Percentiles rank a stretch among this genome's conserved stretches.
These are phyloP conservation scores for Myopa tessellatipennis DNA, from an alignment of 2,888 invertebrate species.

Conservation along the genomic window DNA sequence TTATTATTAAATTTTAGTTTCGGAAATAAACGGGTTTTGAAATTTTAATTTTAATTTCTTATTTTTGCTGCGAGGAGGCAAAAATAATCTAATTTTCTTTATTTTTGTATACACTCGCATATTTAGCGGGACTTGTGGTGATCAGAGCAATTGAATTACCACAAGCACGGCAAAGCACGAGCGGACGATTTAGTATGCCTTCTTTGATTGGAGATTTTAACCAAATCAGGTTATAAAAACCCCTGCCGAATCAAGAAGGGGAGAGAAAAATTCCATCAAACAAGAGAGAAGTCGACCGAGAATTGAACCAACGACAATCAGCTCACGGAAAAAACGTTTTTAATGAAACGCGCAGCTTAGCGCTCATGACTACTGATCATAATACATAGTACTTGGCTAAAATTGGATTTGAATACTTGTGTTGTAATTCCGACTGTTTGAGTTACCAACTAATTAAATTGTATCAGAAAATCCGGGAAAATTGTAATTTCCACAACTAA, in stretches of 20 bases:
- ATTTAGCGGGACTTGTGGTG: constrained; percentile 43
- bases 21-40: background rate
- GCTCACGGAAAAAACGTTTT: too few relatives aligned
- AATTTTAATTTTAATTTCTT: too few relatives aligned
- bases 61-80: background rate
- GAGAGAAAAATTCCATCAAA: background rate
- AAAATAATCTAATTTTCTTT: background rate
- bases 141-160: constrained; percentile 36
- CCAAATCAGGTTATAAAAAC: constrained; percentile 54
- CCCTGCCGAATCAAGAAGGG: constrained; percentile 64
- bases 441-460: too few relatives aligned
- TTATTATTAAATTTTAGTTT: background rate
- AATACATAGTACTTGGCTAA: too few relatives aligned
- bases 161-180: constrained; percentile 62
- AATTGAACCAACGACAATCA: background rate
- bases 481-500: too few relatives aligned
- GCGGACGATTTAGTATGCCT: constrained; percentile 66
- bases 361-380: too few relatives aligned
- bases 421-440: too few relatives aligned
- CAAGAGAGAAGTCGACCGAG: too few relatives aligned
- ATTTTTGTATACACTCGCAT: constrained; percentile 56
- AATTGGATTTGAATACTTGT: too few relatives aligned
- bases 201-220: constrained; percentile 64
- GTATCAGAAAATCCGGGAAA: too few relatives aligned
- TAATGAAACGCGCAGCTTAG: too few relatives aligned